Percentiles rank a stretch among this genome's conserved stretches.
These are phyloP conservation scores for Pica pica DNA, from an alignment of 2,113 vertebrate genomes.

Conservation along the genomic window DNA sequence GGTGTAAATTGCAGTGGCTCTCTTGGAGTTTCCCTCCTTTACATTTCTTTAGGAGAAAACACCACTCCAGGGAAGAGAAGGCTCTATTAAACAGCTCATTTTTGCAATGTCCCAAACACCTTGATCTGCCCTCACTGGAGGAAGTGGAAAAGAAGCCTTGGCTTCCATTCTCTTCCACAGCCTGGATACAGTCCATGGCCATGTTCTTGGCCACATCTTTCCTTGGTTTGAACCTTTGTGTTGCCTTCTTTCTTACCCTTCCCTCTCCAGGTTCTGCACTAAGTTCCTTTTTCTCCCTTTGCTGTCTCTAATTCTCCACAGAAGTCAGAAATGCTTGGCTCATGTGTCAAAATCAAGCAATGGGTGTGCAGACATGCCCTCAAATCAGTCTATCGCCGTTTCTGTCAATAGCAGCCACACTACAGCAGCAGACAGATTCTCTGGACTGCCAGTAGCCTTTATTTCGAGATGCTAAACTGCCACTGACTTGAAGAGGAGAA, in stretches of 20 bases:
- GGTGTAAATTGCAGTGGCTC: background rate
- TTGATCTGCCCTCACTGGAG: background rate
- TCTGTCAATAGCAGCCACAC: background rate
- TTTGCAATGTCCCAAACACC: background rate
- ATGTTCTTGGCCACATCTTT: fast-evolving
- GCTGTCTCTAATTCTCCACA: background rate
- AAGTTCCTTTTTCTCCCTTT: background rate
- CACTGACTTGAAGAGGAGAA: background rate
- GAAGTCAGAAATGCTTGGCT: background rate
- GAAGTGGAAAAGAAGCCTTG: background rate
- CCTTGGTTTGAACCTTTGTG: background rate
- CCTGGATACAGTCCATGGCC: background rate
- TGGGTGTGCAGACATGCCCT: background rate
- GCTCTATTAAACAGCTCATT: background rate
- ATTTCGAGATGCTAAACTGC: background rate
- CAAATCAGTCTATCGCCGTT: background rate
- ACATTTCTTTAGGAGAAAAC: background rate
- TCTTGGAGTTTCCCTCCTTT: background rate
- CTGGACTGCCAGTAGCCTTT: background rate
- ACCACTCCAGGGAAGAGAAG: background rate
- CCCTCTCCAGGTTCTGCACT: background rate
- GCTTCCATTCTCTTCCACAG: background rate
- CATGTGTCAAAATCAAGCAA: background rate
- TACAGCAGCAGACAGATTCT: background rate
- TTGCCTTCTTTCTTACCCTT: background rate